Percentiles rank a stretch among this genome's conserved stretches.
Conservation (phyloP, 2,888 invertebrate species). For the Tachina lurida region DNA sequence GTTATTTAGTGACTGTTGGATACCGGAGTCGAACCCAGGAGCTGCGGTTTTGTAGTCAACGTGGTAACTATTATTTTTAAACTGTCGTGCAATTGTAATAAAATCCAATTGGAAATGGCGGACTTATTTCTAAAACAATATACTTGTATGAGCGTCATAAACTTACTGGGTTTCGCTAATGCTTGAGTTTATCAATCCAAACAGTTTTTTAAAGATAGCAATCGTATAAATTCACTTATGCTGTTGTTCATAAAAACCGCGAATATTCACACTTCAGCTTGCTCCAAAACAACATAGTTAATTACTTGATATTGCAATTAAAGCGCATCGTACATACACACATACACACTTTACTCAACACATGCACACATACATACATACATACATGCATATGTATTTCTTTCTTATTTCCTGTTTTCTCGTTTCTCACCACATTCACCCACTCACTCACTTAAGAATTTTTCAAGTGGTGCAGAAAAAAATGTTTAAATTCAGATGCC, state of each 20-base stretch:
- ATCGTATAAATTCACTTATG: not conserved
- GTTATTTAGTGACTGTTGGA: no score
- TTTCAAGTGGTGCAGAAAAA: constrained; percentile 8
- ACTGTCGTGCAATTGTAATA: no score
- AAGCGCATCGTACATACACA: constrained; percentile 22
- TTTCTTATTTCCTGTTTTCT: not conserved
- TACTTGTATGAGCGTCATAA: no score
- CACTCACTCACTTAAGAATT: not conserved
- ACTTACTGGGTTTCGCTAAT: no score
- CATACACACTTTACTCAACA: not conserved
- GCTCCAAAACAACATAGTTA: constrained; percentile 43
- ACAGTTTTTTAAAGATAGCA: no score
- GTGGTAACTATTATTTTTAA: no score
- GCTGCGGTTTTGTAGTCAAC: no score
- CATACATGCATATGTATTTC: not conserved
- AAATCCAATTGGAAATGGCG: no score
- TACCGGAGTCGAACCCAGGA: no score
- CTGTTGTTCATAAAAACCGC: not conserved
- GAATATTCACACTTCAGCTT: not conserved
- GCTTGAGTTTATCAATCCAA: no score
- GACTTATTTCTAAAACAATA: no score
- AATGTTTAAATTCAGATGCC: constrained; percentile 21
- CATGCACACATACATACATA: not conserved
- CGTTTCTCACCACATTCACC: not conserved
- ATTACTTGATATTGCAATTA: constrained; percentile 60